A percentile compares a stretch with the other conserved stretches of the same genome.
Conservation (phyloP, 92 coral and sea anemone species). For the Zoanthus solanderi region DNA sequence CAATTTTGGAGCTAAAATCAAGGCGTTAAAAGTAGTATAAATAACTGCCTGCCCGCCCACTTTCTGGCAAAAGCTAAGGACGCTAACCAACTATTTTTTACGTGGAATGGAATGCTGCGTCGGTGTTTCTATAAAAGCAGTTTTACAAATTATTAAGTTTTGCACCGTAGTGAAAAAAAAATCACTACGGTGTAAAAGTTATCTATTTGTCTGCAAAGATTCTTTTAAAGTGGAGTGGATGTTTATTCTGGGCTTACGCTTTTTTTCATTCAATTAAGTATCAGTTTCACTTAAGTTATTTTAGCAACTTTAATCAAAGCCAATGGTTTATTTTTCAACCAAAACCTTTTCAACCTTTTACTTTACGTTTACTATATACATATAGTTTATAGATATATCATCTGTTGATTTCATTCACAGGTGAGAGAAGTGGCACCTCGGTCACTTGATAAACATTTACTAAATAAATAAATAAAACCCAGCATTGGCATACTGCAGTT, state of each 20-base stretch:
- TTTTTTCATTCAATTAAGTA: not conserved
- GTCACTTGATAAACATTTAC: not conserved
- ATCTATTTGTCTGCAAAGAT: not conserved
- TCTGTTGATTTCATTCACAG: not conserved
- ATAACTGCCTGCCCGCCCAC: not conserved
- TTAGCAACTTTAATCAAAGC: not conserved
- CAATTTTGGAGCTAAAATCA: not conserved
- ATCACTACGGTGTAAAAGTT: not conserved
- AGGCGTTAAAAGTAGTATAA: not conserved
- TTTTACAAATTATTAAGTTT: too few relatives aligned
- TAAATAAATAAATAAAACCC: not conserved
- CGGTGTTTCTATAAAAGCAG: not conserved
- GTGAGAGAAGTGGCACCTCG: not conserved
- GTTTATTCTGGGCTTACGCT: not conserved
- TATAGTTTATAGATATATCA: not conserved
- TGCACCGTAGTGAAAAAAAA: not conserved
- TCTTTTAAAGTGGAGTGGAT: not conserved
- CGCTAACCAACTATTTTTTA: too few relatives aligned
- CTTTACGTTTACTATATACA: not conserved
- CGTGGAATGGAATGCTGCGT: too few relatives aligned
- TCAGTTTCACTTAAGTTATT: not conserved
- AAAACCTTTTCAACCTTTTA: not conserved
- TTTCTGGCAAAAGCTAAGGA: too few relatives aligned
- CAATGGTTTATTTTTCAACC: not conserved
- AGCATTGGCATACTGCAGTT: not conserved